phyloP scores from a whole-genome alignment of 2,797 vertebrate species.

The Pristis pectinata region DNA sequence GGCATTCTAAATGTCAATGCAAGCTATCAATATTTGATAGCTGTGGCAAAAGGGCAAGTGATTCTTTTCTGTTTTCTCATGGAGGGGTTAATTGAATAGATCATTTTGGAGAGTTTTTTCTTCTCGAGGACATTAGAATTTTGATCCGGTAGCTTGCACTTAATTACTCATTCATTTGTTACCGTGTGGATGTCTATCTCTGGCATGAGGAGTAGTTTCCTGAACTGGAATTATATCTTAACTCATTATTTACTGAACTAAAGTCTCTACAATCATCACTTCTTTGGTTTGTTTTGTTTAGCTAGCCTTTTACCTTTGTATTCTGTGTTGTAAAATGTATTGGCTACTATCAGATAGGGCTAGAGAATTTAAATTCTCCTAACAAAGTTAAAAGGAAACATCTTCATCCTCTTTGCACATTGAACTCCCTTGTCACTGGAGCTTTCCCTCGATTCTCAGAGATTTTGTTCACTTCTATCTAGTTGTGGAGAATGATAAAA shows the following conservation, averaged over 20 bases:
- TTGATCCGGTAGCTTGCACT: neutral
- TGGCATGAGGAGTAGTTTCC: neutral
- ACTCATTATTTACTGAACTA: neutral
- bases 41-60: neutral
- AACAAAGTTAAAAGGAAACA: neutral
- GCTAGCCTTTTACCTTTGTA: neutral
- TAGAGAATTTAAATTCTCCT: neutral
- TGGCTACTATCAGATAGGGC: too few species aligned
- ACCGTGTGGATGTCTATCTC: neutral
- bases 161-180: neutral
- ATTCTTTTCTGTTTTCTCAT: neutral
- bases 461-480: neutral
- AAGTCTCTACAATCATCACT: neutral
- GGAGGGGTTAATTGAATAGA: neutral
- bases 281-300: neutral
- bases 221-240: neutral
- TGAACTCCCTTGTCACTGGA: neutral
- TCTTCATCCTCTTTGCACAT: neutral
- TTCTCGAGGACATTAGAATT: neutral
- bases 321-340: neutral
- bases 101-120: neutral
- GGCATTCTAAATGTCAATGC: neutral
- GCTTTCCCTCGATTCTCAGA: neutral
- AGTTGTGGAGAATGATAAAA: neutral
- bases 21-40: neutral